phyloP scores from a whole-genome alignment of 92 coral and sea anemone species.

The Porites evermanni region DNA sequence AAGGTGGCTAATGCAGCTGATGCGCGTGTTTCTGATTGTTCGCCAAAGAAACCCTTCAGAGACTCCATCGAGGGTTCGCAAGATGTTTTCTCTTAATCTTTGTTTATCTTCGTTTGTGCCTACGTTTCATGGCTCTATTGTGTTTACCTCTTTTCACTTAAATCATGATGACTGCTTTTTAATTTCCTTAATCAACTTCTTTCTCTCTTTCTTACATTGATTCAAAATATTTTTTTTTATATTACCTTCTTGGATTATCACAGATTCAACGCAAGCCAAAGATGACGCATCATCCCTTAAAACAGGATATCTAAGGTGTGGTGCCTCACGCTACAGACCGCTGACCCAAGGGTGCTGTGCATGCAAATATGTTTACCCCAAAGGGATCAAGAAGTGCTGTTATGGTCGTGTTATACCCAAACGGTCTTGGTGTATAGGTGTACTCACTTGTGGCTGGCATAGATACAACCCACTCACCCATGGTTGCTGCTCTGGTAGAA shows the following conservation, averaged over 20 bases:
- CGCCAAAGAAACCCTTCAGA: background rate
- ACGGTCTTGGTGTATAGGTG: background rate
- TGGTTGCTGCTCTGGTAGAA: background rate
- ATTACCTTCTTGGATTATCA: no score
- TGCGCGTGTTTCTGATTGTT: background rate
- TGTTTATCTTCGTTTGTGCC: no score
- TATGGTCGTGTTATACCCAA: background rate
- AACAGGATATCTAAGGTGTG: background rate
- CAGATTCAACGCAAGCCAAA: background rate
- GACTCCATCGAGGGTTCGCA: background rate
- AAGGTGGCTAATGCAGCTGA: background rate
- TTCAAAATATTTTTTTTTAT: no score
- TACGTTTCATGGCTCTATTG: no score
- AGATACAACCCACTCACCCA: background rate
- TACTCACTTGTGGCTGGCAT: background rate
- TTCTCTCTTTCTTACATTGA: no score
- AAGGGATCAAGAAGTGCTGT: background rate
- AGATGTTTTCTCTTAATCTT: background rate
- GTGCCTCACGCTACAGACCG: background rate
- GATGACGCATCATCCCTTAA: background rate
- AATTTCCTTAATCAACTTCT: no score
- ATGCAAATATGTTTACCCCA: background rate
- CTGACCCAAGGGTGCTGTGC: background rate
- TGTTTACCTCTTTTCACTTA: background rate
- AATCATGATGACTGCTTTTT: background rate